phyloP scores from a whole-genome alignment of 2,113 vertebrate species.

The Grammomys dolichurus region DNA sequence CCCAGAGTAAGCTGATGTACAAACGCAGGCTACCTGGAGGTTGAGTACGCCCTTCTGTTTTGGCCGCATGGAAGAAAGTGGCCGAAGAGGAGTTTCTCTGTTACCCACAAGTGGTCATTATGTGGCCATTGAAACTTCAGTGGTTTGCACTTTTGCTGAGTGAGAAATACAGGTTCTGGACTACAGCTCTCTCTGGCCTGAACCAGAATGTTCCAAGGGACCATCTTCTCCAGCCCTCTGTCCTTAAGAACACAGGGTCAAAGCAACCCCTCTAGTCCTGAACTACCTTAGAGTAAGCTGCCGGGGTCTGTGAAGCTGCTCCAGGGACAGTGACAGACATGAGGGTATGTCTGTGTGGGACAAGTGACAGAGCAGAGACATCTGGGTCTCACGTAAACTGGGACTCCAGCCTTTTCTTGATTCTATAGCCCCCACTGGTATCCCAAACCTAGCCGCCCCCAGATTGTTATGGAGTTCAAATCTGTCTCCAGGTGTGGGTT shows the following conservation, averaged over 20 bases:
- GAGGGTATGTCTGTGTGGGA: not conserved
- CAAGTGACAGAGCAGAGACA: not conserved
- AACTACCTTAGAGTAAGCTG: not conserved
- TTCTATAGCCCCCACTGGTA: not conserved
- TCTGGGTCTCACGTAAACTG: not conserved
- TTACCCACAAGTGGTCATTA: conserved; percentile 60
- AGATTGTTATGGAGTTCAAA: conserved; percentile 53
- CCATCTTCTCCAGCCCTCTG: not conserved
- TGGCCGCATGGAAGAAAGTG: conserved; percentile 55
- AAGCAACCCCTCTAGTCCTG: not conserved
- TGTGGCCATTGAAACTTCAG: conserved; percentile 51
- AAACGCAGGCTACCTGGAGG: not conserved
- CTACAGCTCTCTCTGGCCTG: not conserved
- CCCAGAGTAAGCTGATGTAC: not conserved
- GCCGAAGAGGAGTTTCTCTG: not conserved
- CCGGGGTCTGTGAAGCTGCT: not conserved
- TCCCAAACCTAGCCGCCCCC: not conserved
- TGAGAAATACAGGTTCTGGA: not conserved
- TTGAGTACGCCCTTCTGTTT: not conserved
- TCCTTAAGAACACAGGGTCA: not conserved
- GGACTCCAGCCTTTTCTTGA: not conserved
- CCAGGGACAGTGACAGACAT: not conserved
- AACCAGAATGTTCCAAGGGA: conserved; percentile 48
- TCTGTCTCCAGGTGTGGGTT: conserved; percentile 70
- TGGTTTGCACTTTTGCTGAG: conserved; percentile 55